These are phyloP conservation scores for Leucoma salicis DNA, from an alignment of 2,888 invertebrate genomes.

Conservation along the genomic window DNA sequence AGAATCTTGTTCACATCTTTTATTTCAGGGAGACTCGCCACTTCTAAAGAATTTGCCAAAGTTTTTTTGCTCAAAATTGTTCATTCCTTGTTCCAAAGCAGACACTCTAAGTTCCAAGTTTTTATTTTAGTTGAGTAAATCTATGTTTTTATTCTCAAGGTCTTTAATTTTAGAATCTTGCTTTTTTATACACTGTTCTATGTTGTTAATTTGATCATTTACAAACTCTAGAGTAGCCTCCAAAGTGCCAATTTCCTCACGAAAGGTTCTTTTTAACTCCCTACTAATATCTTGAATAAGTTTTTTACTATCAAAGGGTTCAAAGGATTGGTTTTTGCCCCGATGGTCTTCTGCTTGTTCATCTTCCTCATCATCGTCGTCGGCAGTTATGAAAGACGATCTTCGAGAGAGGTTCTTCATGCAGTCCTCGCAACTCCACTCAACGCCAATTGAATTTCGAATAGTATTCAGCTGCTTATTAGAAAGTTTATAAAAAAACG, in stretches of 20 bases:
- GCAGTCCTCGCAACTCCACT: conserved; percentile 4
- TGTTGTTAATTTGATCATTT: neutral
- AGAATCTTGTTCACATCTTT: too few relatives aligned
- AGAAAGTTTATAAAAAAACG: too few relatives aligned
- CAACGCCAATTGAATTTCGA: neutral
- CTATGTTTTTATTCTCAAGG: neutral
- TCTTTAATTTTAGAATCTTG: neutral
- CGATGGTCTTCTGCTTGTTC: neutral
- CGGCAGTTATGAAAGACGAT: neutral
- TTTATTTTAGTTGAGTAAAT: neutral
- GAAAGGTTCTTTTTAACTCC: conserved; percentile 1
- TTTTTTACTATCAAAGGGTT: conserved; percentile 5
- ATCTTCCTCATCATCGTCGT: neutral
- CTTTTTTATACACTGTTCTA: conserved; percentile 1
- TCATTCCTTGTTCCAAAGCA: neutral
- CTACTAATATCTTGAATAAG: neutral
- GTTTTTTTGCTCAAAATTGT: neutral
- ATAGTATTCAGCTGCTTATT: conserved; percentile 1
- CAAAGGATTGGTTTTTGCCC: too few relatives aligned
- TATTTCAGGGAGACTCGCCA: too few relatives aligned
- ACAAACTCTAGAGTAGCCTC: neutral
- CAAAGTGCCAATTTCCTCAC: neutral
- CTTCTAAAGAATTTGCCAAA: too few relatives aligned
- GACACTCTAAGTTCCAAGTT: conserved; percentile 1
- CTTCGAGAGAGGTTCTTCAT: neutral